A percentile compares a stretch with the other conserved stretches of the same genome.
phyloP scores from a whole-genome alignment of 2,888 invertebrate species.

The Stramonita haemastoma region DNA sequence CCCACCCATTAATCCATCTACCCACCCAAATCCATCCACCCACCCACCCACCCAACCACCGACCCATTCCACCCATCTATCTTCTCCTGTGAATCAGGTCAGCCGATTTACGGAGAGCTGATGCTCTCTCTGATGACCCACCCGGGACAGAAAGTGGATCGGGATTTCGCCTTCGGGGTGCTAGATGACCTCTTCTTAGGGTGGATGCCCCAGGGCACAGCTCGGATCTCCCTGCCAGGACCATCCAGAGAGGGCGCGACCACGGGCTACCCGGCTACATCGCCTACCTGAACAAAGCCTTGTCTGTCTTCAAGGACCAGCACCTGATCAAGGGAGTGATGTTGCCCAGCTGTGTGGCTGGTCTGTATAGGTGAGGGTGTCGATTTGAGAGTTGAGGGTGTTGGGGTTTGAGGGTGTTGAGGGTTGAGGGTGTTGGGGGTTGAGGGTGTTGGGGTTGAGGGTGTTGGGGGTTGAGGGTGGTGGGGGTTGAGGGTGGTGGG shows the following conservation, averaged over 20 bases:
- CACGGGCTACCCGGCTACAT: constrained; percentile 39
- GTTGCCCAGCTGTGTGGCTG: constrained; percentile 39
- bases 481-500: too few species aligned
- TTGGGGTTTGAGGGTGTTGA: too few species aligned
- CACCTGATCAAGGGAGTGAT: not conserved
- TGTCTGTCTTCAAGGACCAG: not conserved
- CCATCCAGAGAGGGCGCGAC: constrained; percentile 45
- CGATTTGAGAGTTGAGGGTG: too few species aligned
- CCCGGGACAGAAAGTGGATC: not conserved
- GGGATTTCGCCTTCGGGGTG: constrained; percentile 15
- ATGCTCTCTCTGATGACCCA: constrained; percentile 22
- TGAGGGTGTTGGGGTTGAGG: too few species aligned
- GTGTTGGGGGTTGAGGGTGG: too few species aligned
- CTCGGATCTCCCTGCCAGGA: constrained; percentile 41
- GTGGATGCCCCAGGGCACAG: constrained; percentile 32
- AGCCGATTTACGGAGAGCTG: not conserved
- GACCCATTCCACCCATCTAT: not conserved
- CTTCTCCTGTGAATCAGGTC: not conserved
- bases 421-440: too few species aligned
- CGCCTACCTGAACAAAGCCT: constrained; percentile 34
- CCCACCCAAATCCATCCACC: too few species aligned
- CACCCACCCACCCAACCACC: not conserved
- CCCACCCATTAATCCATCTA: not conserved
- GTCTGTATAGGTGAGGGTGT: constrained; percentile 39
- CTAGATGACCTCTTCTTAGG: constrained; percentile 24